A percentile compares a stretch with the other conserved stretches of the same genome.
These are phyloP conservation scores for Parnassius orleans DNA, from an alignment of 2,888 invertebrate genomes.

Conservation along the genomic window DNA sequence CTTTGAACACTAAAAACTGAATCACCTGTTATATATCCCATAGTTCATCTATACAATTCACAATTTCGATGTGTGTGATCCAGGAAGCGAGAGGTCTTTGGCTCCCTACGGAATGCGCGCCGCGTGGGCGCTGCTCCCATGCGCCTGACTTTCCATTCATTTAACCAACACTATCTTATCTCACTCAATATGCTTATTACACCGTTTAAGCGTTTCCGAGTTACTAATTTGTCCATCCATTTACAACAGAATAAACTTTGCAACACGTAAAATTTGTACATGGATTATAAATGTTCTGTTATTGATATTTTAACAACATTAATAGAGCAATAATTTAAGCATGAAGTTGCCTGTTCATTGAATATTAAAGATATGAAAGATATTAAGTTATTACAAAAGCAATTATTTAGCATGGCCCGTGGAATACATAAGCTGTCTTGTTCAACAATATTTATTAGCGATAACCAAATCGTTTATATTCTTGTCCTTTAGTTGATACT, in stretches of 20 bases:
- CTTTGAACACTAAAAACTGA: conserved; percentile 20
- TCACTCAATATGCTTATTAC: conserved; percentile 68
- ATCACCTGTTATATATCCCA: conserved; percentile 27
- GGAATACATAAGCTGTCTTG: conserved; percentile 7
- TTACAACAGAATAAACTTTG: background rate
- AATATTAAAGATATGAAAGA: conserved; percentile 4
- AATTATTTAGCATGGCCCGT: conserved; percentile 11
- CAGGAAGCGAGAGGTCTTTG: conserved; percentile 78
- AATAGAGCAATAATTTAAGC: background rate
- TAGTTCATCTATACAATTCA: conserved; percentile 25
- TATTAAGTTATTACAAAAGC: conserved; percentile 15
- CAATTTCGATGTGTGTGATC: conserved; percentile 58
- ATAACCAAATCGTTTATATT: conserved; percentile 16
- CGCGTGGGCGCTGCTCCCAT: conserved; percentile 64
- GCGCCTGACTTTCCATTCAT: conserved; percentile 75
- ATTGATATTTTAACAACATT: background rate
- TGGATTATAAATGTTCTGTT: background rate
- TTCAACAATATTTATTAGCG: conserved; percentile 23
- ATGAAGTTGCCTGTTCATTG: background rate
- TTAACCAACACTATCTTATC: conserved; percentile 77
- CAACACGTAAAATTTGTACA: background rate
- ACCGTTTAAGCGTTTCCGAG: conserved; percentile 53
- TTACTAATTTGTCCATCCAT: conserved; percentile 26
- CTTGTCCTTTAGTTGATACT: background rate
- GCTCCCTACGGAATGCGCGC: conserved; percentile 72